Conservation (phyloP, 2,113 vertebrate species). For the Pangasianodon gigas region DNA sequence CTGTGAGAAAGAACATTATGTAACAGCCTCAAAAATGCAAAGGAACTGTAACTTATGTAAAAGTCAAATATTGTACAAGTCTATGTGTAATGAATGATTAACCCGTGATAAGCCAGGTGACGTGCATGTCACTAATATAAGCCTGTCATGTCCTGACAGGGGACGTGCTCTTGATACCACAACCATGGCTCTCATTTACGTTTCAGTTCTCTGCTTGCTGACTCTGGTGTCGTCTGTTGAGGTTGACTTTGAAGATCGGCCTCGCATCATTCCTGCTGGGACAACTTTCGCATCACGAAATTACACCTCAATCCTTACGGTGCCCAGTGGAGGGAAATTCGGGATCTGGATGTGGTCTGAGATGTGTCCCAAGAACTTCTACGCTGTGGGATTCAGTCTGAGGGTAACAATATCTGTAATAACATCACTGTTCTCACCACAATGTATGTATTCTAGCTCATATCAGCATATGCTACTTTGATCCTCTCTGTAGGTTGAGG, state of each 20-base stretch:
- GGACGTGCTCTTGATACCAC: constrained; percentile 33
- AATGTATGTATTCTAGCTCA: neutral
- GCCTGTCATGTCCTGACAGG: neutral
- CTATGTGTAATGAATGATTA: constrained; percentile 21
- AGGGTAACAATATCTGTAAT: constrained; percentile 58
- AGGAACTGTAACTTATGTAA: neutral
- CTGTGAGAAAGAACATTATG: neutral
- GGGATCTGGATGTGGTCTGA: constrained; percentile 67
- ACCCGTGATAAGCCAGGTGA: neutral
- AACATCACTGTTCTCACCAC: too few relatives aligned
- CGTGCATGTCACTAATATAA: neutral
- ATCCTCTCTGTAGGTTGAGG: constrained; percentile 61
- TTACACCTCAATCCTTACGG: constrained; percentile 43
- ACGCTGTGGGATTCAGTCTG: constrained; percentile 68
- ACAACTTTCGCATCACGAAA: constrained; percentile 56
- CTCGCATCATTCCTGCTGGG: constrained; percentile 57
- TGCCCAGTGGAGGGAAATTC: constrained; percentile 67
- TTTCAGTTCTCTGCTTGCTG: constrained; percentile 46
- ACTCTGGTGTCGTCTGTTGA: constrained; percentile 49
- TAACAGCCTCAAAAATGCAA: neutral
- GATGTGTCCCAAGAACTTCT: constrained; percentile 69
- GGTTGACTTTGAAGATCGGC: constrained; percentile 50
- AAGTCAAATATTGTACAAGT: neutral
- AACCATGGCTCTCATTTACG: constrained; percentile 57
- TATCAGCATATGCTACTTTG: neutral